Conservation (phyloP, 2,888 invertebrate species). For the Helleia helle region DNA sequence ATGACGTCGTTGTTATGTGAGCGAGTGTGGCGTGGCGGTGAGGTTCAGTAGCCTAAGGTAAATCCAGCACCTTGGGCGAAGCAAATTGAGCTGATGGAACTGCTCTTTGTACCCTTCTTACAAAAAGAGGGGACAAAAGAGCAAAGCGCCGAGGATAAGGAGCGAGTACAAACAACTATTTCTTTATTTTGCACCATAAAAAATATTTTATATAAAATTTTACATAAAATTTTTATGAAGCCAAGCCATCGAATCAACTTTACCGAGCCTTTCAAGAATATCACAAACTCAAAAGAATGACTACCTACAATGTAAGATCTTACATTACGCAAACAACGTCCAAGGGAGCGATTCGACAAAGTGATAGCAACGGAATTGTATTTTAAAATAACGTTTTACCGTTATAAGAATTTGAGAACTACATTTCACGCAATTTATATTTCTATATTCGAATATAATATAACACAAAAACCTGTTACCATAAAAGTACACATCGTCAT, state of each 20-base stretch:
- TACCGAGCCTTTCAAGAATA: background rate
- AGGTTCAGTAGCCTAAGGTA: no score
- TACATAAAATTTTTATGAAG: constrained; percentile 3
- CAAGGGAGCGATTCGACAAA: constrained; percentile 3
- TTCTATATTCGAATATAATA: background rate
- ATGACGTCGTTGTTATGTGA: no score
- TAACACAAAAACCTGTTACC: background rate
- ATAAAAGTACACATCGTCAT: no score
- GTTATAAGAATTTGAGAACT: background rate
- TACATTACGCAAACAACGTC: constrained; percentile 1
- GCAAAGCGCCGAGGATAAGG: no score
- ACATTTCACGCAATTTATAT: background rate
- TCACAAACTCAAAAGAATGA: background rate
- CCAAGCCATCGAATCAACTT: constrained; percentile 1
- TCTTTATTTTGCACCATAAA: background rate
- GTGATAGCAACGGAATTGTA: constrained; percentile 3
- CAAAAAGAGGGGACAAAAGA: no score
- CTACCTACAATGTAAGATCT: background rate
- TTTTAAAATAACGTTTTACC: constrained; percentile 3
- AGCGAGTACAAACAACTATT: no score
- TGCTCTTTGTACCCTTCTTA: no score
- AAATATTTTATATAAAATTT: constrained; percentile 1
- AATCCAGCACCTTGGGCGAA: no score
- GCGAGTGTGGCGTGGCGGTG: no score
- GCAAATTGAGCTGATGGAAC: no score